phyloP scores from a whole-genome alignment of 2,888 invertebrate species.

The Mesopsocus fuscifrons region DNA sequence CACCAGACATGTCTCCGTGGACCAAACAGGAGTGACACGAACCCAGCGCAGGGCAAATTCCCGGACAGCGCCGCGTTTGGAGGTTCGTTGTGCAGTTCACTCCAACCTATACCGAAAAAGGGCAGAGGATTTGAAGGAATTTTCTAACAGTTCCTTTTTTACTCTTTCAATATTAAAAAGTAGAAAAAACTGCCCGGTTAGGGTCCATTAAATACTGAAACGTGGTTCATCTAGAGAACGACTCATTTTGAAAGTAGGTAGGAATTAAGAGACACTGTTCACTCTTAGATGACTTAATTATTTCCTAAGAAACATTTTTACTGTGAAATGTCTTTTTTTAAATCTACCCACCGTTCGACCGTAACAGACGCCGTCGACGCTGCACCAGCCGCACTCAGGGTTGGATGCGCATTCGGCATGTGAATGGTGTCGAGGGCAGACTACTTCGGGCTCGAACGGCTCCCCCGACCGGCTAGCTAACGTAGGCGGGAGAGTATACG shows the following conservation, averaged over 20 bases:
- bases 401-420: constrained; percentile 70
- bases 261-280: too few species aligned
- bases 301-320: too few species aligned
- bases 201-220: too few species aligned
- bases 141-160: too few species aligned
- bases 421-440: constrained; percentile 47
- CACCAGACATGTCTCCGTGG: constrained; percentile 36
- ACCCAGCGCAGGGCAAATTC: constrained; percentile 71
- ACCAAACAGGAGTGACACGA: constrained; percentile 83
- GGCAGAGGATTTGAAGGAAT: too few species aligned
- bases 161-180: too few species aligned
- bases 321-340: too few species aligned
- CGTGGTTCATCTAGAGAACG: too few species aligned
- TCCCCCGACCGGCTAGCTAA: constrained; percentile 47
- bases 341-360: constrained; percentile 46
- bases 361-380: constrained; percentile 60
- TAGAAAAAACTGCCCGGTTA: too few species aligned
- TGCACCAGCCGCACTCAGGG: constrained; percentile 91
- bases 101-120: constrained; percentile 32
- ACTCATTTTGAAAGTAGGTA: too few species aligned
- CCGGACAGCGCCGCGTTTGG: constrained; percentile 71
- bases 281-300: too few species aligned
- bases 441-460: constrained; percentile 49
- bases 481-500: constrained; percentile 70
- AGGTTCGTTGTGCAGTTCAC: constrained; percentile 81